phyloP scores from a whole-genome alignment of 2,888 invertebrate genomes.

The Cepaea hortensis region DNA sequence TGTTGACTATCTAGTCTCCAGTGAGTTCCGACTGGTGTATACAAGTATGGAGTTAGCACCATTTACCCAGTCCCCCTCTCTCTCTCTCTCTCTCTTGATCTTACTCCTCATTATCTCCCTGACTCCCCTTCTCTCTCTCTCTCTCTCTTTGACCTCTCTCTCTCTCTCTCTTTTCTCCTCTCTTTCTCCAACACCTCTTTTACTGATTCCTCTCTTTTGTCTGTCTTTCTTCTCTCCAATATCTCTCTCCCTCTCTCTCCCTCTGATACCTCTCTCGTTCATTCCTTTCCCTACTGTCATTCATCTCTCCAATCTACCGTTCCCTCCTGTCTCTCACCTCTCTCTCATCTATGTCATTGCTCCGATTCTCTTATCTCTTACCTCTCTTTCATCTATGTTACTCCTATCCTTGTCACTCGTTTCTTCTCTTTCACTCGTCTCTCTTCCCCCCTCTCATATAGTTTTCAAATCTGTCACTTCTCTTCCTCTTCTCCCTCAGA shows the following conservation, averaged over 20 bases:
- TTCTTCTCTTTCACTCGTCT: background rate
- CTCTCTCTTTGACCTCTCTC: background rate
- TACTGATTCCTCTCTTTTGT: background rate
- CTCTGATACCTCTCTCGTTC: background rate
- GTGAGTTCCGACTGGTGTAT: too few relatives aligned
- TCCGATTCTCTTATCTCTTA: too few relatives aligned
- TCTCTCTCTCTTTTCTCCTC: background rate
- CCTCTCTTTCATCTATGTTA: background rate
- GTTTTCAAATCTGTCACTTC: background rate
- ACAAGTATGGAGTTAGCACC: too few relatives aligned
- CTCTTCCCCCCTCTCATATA: background rate
- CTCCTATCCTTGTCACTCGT: background rate
- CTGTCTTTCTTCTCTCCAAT: too few relatives aligned
- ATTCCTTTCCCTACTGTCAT: background rate
- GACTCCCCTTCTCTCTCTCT: background rate
- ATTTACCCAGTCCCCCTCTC: background rate
- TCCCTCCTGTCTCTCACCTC: background rate
- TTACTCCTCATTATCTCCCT: background rate
- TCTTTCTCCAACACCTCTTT: background rate
- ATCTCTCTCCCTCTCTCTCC: background rate
- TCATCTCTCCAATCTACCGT: background rate
- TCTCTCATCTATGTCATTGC: background rate
- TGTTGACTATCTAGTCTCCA: too few relatives aligned
- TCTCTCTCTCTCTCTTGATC: background rate
- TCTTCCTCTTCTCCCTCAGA: background rate